phyloP scores from a whole-genome alignment of 2,113 vertebrate genomes.

The Coregonus clupeaformis region DNA sequence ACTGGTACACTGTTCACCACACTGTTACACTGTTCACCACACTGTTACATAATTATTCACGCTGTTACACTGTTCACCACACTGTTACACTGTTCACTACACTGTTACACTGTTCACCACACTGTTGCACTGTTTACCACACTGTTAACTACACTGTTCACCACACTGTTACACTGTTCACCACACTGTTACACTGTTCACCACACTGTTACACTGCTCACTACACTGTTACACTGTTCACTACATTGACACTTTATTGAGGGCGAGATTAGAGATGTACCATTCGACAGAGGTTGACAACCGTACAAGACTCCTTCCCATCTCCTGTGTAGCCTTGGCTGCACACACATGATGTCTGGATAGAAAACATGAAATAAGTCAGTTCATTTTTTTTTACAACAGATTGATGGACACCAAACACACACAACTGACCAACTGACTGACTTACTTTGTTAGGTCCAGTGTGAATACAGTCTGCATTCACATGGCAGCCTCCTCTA shows the following conservation, averaged over 20 bases:
- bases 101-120: no score
- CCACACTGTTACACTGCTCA: no score
- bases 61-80: no score
- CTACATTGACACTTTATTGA: background rate
- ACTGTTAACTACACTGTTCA: no score
- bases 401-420: background rate
- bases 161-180: no score
- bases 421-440: background rate
- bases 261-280: constrained; percentile 56
- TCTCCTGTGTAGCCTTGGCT: constrained; percentile 75
- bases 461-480: constrained; percentile 85
- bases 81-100: no score
- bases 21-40: no score
- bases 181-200: no score
- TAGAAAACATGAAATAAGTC: background rate
- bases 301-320: constrained; percentile 75
- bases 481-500: constrained; percentile 79
- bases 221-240: no score
- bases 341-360: constrained; percentile 84
- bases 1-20: no score
- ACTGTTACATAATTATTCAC: no score
- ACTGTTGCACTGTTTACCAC: no score
- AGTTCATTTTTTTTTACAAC: background rate
- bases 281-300: constrained; percentile 76
- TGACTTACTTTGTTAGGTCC: constrained; percentile 85